Evolutionary conservation across 2,113 vertebrate species (phyloP), one percentile per base, ranked within the genome.

Genomic region (Paedocypris sp.): DNA sequence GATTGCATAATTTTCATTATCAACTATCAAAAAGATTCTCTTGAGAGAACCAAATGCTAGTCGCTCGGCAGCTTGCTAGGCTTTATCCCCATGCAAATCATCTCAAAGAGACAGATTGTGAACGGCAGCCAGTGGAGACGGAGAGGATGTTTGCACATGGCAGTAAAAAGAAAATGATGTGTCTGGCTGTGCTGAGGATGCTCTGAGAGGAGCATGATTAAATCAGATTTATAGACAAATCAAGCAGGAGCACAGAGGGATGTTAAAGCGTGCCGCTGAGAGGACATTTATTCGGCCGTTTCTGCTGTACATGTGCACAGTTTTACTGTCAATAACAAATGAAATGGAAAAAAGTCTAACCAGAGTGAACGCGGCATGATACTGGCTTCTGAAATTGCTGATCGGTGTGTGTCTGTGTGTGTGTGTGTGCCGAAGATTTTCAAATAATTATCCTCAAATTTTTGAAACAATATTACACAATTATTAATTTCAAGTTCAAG

Each of bases 161-260:
- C 15, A 49, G 45, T 39, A 60, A 60, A 39, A 36, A 35, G 35
- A 48, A 38, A 60, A 28, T 19, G 45, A 35, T 28, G 45, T 22
- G 45, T 48, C 32, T 39, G 22, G 4, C 20, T 48, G 45, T 47
- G 43, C 32, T 49, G 6, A 22, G 35, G 10, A 28, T 22, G 35
- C 47, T 51, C 52, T 7, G 25, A 52, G 60, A 51, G 31, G 19
- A 43, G 33, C 48, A 31, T 45, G 60, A 62, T 62, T 52, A 62
- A 62, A 43, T 32, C 29, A 43, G 29, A 62, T 53, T 62, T 62
- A 53, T 53, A 33, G 48, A 62, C 9, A 19, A 38, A 56, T 49
- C 28, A 22, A 42, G 25, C 18, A 36, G 15, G 28, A 23, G 36
- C 36, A 51, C 59, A 23, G 29, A 23, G 32, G 25, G 32, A 48